Evolutionary conservation across 1,140 invertebrate species (phyloP).

Genomic region (Muscidifurax raptorellus): DNA sequence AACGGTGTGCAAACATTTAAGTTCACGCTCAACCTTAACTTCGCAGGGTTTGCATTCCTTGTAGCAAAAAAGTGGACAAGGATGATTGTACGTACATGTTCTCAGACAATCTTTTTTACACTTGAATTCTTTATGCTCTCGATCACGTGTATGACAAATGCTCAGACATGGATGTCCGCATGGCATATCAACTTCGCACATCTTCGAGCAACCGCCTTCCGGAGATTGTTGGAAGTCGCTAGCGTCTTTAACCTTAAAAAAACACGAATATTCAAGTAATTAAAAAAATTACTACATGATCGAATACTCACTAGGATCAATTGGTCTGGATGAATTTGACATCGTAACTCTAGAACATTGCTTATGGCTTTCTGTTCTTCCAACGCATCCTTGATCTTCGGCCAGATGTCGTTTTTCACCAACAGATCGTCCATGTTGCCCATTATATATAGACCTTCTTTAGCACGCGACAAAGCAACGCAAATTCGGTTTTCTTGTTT

Average conservation of each 20-base stretch:
- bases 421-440: slow-evolving; percentile 81
- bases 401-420: slow-evolving; percentile 75
- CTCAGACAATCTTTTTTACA: neutral
- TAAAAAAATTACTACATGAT: neutral
- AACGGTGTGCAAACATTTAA: slow-evolving; percentile 1
- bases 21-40: neutral
- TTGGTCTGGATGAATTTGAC: slow-evolving; percentile 32
- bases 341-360: slow-evolving; percentile 18
- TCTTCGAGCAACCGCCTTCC: slow-evolving; percentile 10
- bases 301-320: neutral
- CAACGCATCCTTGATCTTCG: slow-evolving; percentile 73
- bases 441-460: slow-evolving; percentile 82
- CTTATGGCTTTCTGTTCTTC: slow-evolving; percentile 72
- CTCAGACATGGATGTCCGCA: slow-evolving; percentile 15
- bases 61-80: neutral
- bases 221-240: slow-evolving; percentile 14
- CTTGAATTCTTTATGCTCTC: neutral
- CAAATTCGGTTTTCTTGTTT: slow-evolving; percentile 83
- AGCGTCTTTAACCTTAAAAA: neutral
- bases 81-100: neutral
- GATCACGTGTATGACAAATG: slow-evolving; percentile 10
- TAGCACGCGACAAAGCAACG: slow-evolving; percentile 84
- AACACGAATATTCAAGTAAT: neutral
- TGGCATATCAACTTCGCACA: neutral
- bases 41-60: neutral